Conservation (phyloP, 2,797 vertebrate genomes). For the Buceros bicornis region DNA sequence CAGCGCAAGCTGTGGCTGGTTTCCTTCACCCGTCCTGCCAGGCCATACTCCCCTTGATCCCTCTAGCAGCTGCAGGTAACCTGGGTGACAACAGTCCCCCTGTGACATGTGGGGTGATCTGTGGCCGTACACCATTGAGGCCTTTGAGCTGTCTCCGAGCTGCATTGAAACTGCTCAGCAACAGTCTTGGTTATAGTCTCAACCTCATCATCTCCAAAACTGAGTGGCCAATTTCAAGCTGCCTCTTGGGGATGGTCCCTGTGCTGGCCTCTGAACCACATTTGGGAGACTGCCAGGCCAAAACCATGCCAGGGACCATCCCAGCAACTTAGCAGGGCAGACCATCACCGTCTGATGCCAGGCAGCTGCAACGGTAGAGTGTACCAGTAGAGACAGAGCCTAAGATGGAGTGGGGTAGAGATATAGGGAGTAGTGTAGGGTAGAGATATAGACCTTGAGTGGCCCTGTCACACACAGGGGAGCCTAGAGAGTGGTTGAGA, state of each 20-base stretch:
- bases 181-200: neutral
- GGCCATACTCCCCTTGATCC: neutral
- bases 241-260: neutral
- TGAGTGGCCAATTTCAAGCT: neutral
- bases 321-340: neutral
- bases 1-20: neutral
- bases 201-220: neutral
- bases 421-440: neutral
- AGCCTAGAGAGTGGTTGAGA: neutral
- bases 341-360: rapidly evolving
- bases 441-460: neutral
- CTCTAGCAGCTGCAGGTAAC: neutral
- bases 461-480: rapidly evolving
- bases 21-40: neutral
- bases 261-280: neutral
- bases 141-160: neutral
- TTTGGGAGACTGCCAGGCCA: neutral
- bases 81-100: neutral
- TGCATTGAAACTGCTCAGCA: neutral
- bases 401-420: neutral
- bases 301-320: neutral
- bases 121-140: rapidly evolving
- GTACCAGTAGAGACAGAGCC: neutral
- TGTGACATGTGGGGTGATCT: rapidly evolving
- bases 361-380: neutral